Base-by-base conservation (phyloP, 1,140 invertebrate genomes). In the Mercenaria mercenaria region DNA sequence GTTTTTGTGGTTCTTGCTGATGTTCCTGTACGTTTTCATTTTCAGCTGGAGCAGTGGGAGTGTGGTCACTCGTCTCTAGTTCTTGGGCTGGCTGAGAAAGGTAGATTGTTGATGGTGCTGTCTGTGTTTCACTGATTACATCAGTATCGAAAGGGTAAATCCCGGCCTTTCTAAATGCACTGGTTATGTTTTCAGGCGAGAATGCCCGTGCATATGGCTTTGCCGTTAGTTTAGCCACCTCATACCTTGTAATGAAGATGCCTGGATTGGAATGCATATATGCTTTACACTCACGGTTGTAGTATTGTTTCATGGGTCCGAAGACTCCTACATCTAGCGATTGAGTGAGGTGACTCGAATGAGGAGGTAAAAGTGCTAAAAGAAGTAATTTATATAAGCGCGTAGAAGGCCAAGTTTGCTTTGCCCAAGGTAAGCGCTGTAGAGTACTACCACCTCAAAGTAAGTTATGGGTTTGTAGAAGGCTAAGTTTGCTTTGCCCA, bases 41-140 rank as follows among this genome's bases (percentile, higher is more conserved):
- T 15, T 15, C 20, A 11, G 23, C 4, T 29, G 59, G 26, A 29
- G 26, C 26, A 26, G 26, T 64, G 6, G 6, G 1, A 29, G 59
- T 29, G 26, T 64, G n/a, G 10, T 64, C 18, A 6, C 23, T 43
- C 0, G 6, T 47, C 43, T 47, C 43, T 47, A 15, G 6, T 8
- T 39, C 61, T 74, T 20, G 1, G 47, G 23, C 32, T 59, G 69
- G 18, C 32, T 59, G 0, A 64, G 34, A 10, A 59, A 13, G 26
- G 52, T 77, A 77, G 29, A 88, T 88, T 37, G 34, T 20, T 29
- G 85, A 79, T 37, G 85, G 85, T 88, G 80, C 88, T 76, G 52
- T 50, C 15, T 81, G 39, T 83, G 88, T 79, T 41, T 59, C 43
- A 34, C 34, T 39, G 20, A 89, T 61, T 20, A 43, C 20, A 41